A percentile compares a stretch with the other conserved stretches of the same genome.
These are phyloP conservation scores for Scaeva pyrastri DNA, from an alignment of 2,888 invertebrate species.

Conservation along the genomic window DNA sequence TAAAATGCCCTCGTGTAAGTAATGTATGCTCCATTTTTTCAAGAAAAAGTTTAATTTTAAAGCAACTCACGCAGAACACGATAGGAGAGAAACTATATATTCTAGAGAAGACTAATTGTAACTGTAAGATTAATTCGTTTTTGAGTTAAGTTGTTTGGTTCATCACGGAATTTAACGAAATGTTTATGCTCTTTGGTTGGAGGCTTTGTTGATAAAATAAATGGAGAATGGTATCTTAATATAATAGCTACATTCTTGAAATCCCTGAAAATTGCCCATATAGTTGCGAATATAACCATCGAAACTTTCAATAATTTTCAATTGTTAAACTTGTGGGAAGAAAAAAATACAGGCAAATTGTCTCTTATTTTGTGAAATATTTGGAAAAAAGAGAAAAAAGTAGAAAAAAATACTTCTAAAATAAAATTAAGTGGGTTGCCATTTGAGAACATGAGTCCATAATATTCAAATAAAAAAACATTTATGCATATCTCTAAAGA, in stretches of 20 bases:
- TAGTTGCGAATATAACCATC: constrained; percentile 13
- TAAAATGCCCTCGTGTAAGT: constrained; percentile 19
- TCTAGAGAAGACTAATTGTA: constrained; percentile 28
- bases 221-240: constrained; percentile 1
- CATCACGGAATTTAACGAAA: constrained; percentile 11
- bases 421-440: constrained; percentile 53
- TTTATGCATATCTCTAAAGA: constrained; percentile 26
- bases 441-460: constrained; percentile 51
- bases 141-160: background rate
- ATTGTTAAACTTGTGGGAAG: background rate
- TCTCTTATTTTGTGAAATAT: constrained; percentile 20
- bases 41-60: constrained; percentile 10
- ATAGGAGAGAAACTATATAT: constrained; percentile 33
- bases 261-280: constrained; percentile 25
- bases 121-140: constrained; percentile 23
- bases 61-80: background rate
- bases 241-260: constrained; percentile 17
- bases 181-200: background rate
- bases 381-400: constrained; percentile 29
- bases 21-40: background rate
- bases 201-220: background rate
- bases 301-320: constrained; percentile 24
- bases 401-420: constrained; percentile 18
- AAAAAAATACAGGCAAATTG: background rate
- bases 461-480: constrained; percentile 49